A percentile compares a stretch with the other conserved stretches of the same genome.
These are phyloP conservation scores for Myodes glareolus DNA, from an alignment of 2,113 vertebrate species.

Conservation along the genomic window DNA sequence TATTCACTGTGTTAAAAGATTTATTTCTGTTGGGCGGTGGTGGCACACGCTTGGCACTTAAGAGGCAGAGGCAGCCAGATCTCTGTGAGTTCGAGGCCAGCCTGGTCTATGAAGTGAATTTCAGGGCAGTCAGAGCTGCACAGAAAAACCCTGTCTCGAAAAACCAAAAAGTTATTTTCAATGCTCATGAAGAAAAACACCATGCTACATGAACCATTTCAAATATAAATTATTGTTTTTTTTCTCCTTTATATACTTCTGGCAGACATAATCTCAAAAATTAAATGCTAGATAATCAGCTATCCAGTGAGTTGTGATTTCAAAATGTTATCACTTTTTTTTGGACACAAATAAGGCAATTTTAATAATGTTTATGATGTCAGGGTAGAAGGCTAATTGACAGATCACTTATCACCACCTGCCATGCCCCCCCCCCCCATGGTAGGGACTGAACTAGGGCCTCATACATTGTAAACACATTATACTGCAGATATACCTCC, in stretches of 20 bases:
- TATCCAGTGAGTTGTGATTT: background rate
- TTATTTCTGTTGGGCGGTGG: background rate
- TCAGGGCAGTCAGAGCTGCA: no score
- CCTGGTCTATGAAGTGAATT: no score
- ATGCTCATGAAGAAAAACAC: background rate
- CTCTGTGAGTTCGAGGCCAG: no score
- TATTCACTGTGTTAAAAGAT: background rate
- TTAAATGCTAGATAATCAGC: constrained; percentile 1
- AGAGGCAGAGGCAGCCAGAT: no score
- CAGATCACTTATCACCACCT: background rate
- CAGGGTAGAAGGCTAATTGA: background rate
- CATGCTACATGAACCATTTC: background rate
- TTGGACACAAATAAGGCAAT: background rate
- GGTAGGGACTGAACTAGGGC: background rate
- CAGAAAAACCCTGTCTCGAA: no score
- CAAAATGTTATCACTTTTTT: background rate
- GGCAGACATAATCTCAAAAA: background rate
- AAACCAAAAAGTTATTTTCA: background rate
- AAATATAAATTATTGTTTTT: background rate
- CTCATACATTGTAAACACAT: background rate
- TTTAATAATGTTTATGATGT: background rate
- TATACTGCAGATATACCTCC: background rate
- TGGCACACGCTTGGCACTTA: no score
- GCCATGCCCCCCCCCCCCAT: no score
- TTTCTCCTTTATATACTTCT: background rate